Conservation (phyloP, 2,113 vertebrate genomes). For the Burhinus oedicnemus region DNA sequence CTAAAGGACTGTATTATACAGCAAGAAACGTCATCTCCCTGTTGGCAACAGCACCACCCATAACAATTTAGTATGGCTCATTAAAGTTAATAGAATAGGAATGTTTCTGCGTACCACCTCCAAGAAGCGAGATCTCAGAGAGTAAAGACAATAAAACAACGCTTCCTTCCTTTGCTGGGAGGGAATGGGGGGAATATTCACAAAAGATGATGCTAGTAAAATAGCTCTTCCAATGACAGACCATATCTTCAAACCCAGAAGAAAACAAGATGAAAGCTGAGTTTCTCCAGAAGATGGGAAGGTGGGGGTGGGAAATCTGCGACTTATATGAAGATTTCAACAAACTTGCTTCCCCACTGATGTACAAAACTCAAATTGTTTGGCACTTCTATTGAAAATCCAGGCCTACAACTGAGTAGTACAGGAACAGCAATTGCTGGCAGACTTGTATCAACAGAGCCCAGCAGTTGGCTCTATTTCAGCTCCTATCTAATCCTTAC, state of each 20-base stretch:
- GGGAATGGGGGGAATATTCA: neutral
- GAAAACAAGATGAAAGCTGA: neutral
- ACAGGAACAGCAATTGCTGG: slow-evolving; percentile 34
- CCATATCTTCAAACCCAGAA: neutral
- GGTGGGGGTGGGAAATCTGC: neutral
- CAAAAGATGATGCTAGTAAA: neutral
- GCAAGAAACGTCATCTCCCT: neutral
- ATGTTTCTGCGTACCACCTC: neutral
- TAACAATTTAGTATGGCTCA: neutral
- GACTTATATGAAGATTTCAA: neutral
- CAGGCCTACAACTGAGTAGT: slow-evolving; percentile 18
- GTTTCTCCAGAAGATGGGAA: neutral
- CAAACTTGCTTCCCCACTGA: slow-evolving; percentile 24
- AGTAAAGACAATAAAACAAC: neutral
- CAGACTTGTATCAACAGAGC: slow-evolving; percentile 51
- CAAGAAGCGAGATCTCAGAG: neutral
- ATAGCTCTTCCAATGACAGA: neutral
- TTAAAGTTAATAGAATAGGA: neutral
- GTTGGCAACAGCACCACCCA: neutral
- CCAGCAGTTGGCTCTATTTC: slow-evolving; percentile 62
- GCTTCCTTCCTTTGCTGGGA: neutral
- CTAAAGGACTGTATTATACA: neutral
- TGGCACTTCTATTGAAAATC: slow-evolving; percentile 20
- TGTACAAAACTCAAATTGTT: slow-evolving; percentile 10
- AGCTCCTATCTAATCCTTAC: slow-evolving; percentile 56